Evolutionary conservation across 2,888 invertebrate genomes (phyloP).

Genomic region (Rhamphomyia laevipes): DNA sequence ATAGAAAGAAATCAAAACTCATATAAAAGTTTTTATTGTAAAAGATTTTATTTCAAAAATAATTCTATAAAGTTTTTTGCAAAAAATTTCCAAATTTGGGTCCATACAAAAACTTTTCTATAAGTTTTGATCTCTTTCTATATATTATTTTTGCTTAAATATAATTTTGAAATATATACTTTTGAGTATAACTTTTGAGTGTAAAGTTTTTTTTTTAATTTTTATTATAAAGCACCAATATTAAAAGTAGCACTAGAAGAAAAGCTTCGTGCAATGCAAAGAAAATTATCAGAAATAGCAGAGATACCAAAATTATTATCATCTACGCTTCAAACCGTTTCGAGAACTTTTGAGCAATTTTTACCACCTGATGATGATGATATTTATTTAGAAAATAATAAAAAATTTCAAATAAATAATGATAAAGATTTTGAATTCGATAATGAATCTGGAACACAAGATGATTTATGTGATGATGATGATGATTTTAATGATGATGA

Average conservation of each 20-base stretch:
- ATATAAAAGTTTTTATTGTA: too few relatives aligned
- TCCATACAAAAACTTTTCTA: too few relatives aligned
- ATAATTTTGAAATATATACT: not conserved
- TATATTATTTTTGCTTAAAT: too few relatives aligned
- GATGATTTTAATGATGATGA: conserved; percentile 6
- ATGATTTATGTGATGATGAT: conserved; percentile 19
- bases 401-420: not conserved
- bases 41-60: too few relatives aligned
- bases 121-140: too few relatives aligned
- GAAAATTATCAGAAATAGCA: conserved; percentile 36
- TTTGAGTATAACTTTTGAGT: not conserved
- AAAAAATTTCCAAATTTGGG: too few relatives aligned
- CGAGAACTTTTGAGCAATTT: conserved; percentile 32
- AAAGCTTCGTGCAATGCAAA: conserved; percentile 33
- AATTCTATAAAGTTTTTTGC: too few relatives aligned
- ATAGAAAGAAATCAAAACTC: too few relatives aligned
- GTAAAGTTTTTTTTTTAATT: not conserved
- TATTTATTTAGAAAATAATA: not conserved
- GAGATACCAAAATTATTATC: conserved; percentile 34
- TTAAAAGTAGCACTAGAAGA: conserved; percentile 25
- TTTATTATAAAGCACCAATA: not conserved
- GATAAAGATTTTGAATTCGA: not conserved
- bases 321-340: conserved; percentile 34
- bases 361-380: conserved; percentile 13
- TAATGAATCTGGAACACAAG: conserved; percentile 24